Evolutionary conservation across 2,113 vertebrate genomes (phyloP).

Genomic region (Ifrita kowaldi): DNA sequence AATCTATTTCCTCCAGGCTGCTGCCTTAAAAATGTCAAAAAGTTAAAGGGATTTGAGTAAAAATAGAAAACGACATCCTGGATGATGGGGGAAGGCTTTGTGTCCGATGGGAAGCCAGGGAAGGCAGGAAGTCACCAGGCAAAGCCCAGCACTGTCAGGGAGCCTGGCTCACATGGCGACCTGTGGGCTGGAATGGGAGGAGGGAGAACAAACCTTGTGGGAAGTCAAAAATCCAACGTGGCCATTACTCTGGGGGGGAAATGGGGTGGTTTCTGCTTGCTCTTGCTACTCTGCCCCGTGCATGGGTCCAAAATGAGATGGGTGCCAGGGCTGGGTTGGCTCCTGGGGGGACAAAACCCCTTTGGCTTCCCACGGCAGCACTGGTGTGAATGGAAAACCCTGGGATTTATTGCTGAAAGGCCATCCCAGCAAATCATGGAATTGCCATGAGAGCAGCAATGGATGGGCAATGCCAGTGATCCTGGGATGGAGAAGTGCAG

Average conservation of each 20-base stretch:
- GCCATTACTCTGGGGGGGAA: accelerated
- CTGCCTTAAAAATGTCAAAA: constrained; percentile 24
- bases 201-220: background rate
- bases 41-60: constrained; percentile 12
- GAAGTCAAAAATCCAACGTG: background rate
- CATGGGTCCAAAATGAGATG: background rate
- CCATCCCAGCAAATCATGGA: background rate
- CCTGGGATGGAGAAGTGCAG: background rate
- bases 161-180: accelerated
- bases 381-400: accelerated
- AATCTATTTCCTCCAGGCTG: constrained; percentile 36
- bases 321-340: background rate
- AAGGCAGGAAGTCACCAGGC: constrained; percentile 15
- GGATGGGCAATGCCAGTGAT: background rate
- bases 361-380: background rate
- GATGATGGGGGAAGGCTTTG: background rate
- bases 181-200: background rate
- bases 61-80: constrained; percentile 48
- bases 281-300: background rate
- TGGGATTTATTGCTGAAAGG: background rate
- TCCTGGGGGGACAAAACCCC: background rate
- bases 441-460: background rate
- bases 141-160: background rate
- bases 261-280: background rate
- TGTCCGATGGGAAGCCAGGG: background rate